phyloP scores from a whole-genome alignment of 1,140 invertebrate genomes.

The Agrypnia vestita region DNA sequence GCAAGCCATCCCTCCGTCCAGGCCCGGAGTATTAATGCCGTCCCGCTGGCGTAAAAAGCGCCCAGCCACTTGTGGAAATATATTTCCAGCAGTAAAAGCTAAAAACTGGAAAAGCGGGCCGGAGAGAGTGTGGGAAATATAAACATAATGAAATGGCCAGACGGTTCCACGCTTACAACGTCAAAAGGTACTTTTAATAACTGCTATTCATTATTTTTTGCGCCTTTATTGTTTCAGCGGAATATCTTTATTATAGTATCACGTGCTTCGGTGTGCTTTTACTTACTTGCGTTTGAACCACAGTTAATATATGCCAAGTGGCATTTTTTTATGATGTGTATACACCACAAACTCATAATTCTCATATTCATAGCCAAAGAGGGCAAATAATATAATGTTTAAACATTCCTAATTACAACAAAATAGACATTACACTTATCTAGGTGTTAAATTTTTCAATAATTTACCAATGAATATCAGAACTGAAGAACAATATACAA shows the following conservation, averaged over 20 bases:
- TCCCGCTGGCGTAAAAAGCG: constrained; percentile 17
- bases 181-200: not conserved
- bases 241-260: not conserved
- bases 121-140: constrained; percentile 35
- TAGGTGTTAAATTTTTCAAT: too few species aligned
- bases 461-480: too few species aligned
- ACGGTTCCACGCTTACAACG: constrained; percentile 3
- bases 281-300: too few species aligned
- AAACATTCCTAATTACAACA: too few species aligned
- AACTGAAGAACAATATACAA: too few species aligned
- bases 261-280: too few species aligned
- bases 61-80: constrained; percentile 45
- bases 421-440: too few species aligned
- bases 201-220: not conserved
- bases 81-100: constrained; percentile 52
- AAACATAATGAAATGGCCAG: constrained; percentile 55
- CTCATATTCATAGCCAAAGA: too few species aligned
- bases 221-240: not conserved
- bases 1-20: not conserved
- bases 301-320: too few species aligned
- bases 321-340: too few species aligned
- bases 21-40: constrained; percentile 20
- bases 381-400: too few species aligned
- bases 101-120: constrained; percentile 51
- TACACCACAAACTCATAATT: too few species aligned